These are phyloP conservation scores for Trichonephila clavata DNA, from an alignment of 1,140 invertebrate species.

Conservation along the genomic window DNA sequence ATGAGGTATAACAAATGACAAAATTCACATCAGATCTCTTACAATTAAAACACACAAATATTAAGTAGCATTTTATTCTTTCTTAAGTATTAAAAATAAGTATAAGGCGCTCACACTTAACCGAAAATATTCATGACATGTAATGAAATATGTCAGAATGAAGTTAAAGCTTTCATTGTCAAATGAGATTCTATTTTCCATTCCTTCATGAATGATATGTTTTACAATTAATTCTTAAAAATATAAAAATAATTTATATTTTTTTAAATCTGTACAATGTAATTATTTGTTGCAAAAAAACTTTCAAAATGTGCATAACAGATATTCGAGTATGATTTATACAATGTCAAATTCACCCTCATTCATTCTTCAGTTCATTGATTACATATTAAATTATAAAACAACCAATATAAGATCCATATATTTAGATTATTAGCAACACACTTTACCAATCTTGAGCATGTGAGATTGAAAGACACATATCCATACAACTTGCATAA, in stretches of 20 bases:
- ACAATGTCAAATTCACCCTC: background rate
- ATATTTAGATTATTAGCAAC: background rate
- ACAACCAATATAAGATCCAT: background rate
- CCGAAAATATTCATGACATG: background rate
- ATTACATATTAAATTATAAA: background rate
- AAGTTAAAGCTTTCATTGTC: slow-evolving; percentile 5
- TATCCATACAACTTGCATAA: background rate
- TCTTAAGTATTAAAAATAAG: slow-evolving; percentile 12
- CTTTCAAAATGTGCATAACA: background rate
- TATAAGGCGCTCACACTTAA: background rate
- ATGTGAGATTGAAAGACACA: background rate
- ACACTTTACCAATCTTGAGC: slow-evolving; percentile 8
- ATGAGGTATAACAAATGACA: slow-evolving; percentile 9
- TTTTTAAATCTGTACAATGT: background rate
- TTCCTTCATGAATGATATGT: slow-evolving; percentile 33
- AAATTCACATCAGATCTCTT: background rate
- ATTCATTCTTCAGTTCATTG: background rate
- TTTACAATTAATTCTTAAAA: background rate
- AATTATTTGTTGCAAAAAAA: background rate
- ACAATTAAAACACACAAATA: background rate
- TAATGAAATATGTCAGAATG: slow-evolving; percentile 14
- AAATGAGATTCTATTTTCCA: background rate
- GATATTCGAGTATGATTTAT: background rate
- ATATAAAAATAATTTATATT: background rate
- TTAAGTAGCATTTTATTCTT: slow-evolving; percentile 14